Percentiles rank a stretch among this genome's conserved stretches.
These are phyloP conservation scores for Ecdyonurus torrentis DNA, from an alignment of 2,888 invertebrate genomes.

Conservation along the genomic window DNA sequence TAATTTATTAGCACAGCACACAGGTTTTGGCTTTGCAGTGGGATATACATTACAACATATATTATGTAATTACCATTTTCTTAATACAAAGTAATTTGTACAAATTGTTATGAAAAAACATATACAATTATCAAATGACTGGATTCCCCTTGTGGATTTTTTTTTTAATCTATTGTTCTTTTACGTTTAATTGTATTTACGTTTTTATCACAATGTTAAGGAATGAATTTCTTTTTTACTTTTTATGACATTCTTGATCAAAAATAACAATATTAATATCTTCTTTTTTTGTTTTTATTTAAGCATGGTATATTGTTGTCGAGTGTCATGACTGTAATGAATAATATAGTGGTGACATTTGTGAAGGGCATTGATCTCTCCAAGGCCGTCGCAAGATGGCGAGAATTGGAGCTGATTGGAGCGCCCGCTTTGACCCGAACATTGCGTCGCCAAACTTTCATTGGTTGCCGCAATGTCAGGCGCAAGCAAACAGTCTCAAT, in stretches of 20 bases:
- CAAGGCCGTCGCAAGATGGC: neutral
- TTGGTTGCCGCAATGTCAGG: neutral
- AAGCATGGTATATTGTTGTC: no score
- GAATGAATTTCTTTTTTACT: neutral
- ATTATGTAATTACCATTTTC: no score
- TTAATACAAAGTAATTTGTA: no score
- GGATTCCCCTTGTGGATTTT: neutral
- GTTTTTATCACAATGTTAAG: neutral
- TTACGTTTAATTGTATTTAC: no score
- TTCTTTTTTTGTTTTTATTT: no score
- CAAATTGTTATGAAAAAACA: neutral
- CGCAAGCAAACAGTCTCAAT: no score
- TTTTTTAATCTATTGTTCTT: no score
- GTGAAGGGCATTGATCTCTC: neutral
- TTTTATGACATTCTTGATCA: neutral
- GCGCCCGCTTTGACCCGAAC: neutral
- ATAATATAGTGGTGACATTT: neutral
- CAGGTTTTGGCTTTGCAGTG: neutral
- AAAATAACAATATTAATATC: no score
- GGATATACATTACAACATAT: neutral
- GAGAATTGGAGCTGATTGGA: slow-evolving; percentile 3
- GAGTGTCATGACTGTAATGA: no score
- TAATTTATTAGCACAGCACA: neutral
- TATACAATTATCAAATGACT: neutral
- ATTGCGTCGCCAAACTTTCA: neutral